Base-by-base conservation (phyloP, 2,888 invertebrate genomes). In the Alcis repandata region DNA sequence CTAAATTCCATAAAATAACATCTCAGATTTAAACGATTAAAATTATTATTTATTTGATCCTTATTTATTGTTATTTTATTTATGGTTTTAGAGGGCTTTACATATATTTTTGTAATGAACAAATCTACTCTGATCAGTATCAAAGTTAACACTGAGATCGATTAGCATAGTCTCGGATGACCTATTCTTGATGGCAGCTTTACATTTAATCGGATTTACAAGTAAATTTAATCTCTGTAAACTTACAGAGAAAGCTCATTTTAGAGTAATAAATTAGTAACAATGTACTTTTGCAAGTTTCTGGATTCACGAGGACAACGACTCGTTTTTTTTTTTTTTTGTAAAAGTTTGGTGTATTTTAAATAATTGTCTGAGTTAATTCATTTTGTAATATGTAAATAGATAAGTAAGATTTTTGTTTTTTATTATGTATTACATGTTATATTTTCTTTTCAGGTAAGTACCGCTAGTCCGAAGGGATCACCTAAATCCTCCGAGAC, bases 361-460 rank as follows among this genome's bases (percentile, higher is more conserved):
- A n/a, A n/a, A n/a, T n/a, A n/a, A n/a, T n/a, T n/a, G n/a, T n/a
- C n/a, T n/a, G n/a, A n/a, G n/a, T n/a, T n/a, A n/a, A n/a, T n/a
- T n/a, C n/a, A n/a, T n/a, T n/a, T n/a, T n/a, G n/a, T n/a, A n/a
- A n/a, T n/a, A n/a, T n/a, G n/a, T n/a, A n/a, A n/a, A n/a, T n/a
- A n/a, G n/a, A n/a, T n/a, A n/a, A n/a, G n/a, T n/a, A n/a, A n/a
- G n/a, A n/a, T n/a, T n/a, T n/a, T n/a, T n/a, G n/a, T n/a, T n/a
- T n/a, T n/a, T n/a, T n/a, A n/a, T n/a, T n/a, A n/a, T n/a, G n/a
- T n/a, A 13, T 38, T 13, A 38, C 11, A 40, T 15, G 6, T 46
- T 22, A 8, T 49, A 2, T 33, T 49, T 33, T 33, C 1, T 33
- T 49, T 49, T 49, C 49, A 49, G 49, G 49, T 49, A 49, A 49